Base-by-base conservation (phyloP, 2,888 invertebrate genomes). In the Platerodrilus igneus region DNA sequence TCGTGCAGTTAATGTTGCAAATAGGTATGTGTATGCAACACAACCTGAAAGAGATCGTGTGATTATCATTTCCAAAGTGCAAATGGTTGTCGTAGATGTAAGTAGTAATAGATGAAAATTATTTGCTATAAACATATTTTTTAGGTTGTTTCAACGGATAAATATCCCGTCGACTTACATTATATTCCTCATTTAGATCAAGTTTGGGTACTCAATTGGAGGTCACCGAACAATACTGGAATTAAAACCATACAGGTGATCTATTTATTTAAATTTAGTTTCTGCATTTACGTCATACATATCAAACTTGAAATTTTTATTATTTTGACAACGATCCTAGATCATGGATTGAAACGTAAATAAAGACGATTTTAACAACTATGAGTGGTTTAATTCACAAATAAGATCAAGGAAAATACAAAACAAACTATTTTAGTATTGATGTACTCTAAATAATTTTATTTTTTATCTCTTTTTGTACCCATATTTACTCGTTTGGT, bases 131-230 rank as follows among this genome's bases (percentile, higher is more conserved):
- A 30, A 19, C 13, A 14, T 21, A 3, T 16, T 13, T 31, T 53
- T 23, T 31, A 63, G 63, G 79, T 83, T 22, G 79, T 86, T 22
- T 71, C 77, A 20, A 84, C 84, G 2, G 84, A 85, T 61, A 79
- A 80, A 59, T 77, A 74, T 55, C 85, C 85, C 1, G 81, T 83
- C 13, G 78, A 81, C 47, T 64, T 86, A 26, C 74, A 77, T 58
- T 83, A 85, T 62, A 78, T 85, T 2, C 74, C 77, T 8, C 78
- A 81, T 54, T 64, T 83, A 49, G 84, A 85, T 62, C 83, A 85
- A 64, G 78, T 85, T 2, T 85, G 84, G 85, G 73, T 84, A 10
- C 63, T 83, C 35, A 83, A 83, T 61, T 83, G 82, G 81, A 72
- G 80, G 27, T 72, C 72, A 29, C 65, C 71, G 25, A 71, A 71